Evolutionary conservation across 2,888 invertebrate genomes (phyloP).

Genomic region (Macrostomum cliftonense): DNA sequence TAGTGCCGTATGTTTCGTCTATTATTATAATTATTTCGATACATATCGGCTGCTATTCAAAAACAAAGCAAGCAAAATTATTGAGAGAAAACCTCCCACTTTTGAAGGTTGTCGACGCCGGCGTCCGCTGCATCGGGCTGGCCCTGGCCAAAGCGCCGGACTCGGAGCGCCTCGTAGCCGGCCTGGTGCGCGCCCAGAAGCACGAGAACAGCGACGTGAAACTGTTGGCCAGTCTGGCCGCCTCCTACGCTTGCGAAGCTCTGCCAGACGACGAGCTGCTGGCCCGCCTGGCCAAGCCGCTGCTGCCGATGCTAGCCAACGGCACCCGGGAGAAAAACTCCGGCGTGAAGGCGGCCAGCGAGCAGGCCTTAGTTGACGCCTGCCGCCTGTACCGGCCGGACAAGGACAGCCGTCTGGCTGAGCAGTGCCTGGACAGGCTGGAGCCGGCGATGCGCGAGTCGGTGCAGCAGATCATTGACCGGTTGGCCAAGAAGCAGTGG

Average conservation of each 20-base stretch:
- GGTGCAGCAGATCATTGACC: no score
- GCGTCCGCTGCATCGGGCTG: background rate
- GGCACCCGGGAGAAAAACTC: conserved; percentile 95
- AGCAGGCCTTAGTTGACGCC: conserved; percentile 68
- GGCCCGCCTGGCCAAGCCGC: no score
- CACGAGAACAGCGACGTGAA: background rate
- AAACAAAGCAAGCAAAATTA: no score
- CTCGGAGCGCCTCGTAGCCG: background rate
- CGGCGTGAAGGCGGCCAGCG: conserved; percentile 77
- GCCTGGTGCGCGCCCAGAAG: background rate
- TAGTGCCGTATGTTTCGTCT: no score
- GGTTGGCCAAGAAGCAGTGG: no score
- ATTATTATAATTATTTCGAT: no score
- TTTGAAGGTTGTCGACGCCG: no score
- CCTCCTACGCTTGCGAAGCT: background rate
- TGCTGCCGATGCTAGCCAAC: conserved; percentile 73
- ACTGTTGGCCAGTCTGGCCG: background rate
- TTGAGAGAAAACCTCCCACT: no score
- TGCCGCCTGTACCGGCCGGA: background rate
- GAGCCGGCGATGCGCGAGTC: no score
- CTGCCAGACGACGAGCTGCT: background rate
- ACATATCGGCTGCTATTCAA: no score
- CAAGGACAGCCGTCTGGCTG: no score
- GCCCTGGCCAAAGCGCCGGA: background rate
- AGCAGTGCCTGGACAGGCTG: no score